Evolutionary conservation across 1,140 invertebrate species (phyloP).

Genomic region (Zaprionus ornatus): DNA sequence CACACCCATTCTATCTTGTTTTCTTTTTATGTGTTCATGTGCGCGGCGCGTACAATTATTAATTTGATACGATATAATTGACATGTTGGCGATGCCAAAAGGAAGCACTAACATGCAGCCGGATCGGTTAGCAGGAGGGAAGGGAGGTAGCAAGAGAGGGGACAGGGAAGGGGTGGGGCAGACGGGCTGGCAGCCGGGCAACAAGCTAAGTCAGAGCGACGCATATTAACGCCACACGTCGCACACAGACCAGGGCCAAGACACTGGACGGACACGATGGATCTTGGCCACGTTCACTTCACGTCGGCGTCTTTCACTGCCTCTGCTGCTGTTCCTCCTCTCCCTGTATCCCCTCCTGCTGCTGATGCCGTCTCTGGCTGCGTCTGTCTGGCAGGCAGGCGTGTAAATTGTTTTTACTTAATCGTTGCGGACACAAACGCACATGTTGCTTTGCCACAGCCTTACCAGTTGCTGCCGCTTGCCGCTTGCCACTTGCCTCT

Average conservation of each 20-base stretch:
- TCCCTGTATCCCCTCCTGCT: background rate
- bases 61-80: constrained; percentile 83
- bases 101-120: constrained; percentile 74
- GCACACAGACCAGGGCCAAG: constrained; percentile 24
- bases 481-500: constrained; percentile 15
- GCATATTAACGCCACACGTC: constrained; percentile 77
- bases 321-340: background rate
- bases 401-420: constrained; percentile 83
- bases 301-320: background rate
- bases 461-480: constrained; percentile 22
- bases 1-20: constrained; percentile 8
- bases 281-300: constrained; percentile 29
- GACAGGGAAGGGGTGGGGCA: background rate
- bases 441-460: constrained; percentile 68
- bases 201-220: constrained; percentile 71
- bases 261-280: constrained; percentile 17
- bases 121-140: constrained; percentile 28
- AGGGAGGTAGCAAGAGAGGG: constrained; percentile 17
- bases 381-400: constrained; percentile 67
- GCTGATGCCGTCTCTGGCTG: constrained; percentile 5
- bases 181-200: constrained; percentile 38
- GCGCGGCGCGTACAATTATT: constrained; percentile 78
- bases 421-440: constrained; percentile 80
- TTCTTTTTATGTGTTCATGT: constrained; percentile 41
- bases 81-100: constrained; percentile 82